Base-by-base conservation (phyloP, 2,888 invertebrate genomes). In the Noctua janthe region DNA sequence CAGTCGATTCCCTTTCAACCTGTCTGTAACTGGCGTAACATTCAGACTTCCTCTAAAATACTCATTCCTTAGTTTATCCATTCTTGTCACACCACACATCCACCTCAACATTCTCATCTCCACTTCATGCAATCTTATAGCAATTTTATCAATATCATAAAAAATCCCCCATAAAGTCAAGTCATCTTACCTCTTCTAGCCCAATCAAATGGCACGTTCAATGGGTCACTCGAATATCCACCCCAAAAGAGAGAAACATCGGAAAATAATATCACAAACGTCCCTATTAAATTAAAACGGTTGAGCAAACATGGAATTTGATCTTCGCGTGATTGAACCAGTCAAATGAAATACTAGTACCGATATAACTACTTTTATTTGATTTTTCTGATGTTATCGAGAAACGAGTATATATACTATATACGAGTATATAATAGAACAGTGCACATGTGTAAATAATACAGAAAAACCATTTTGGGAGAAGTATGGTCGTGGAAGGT, bases 251-350 rank as follows among this genome's bases (percentile, higher is more conserved):
- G 20, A 83, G 78, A 86, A 74, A 72, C n/a, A 49, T 67, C 7
- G 20, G 62, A 71, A 82, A 82, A 74, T 79, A 85, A 80, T 71
- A 72, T 64, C 51, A 70, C 56, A 39, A 70, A 43, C 71, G 83
- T 85, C 62, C 80, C 76, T 77, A 87, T 87, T 88, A 83, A 85
- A 88, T 88, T 76, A 77, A 56, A 69, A 79, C 78, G 83, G 83
- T 77, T 88, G 78, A 79, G 67, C 67, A 56, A 59, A 88, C 73
- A 80, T 72, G 29, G 74, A 78, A 81, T 78, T 83, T 62, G 66
- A 81, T 80, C n/a, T 39, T 23, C 76, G 84, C 76, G 71, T 80
- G 81, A 84, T 80, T 74, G 69, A 75, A 29, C 43, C n/a, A 11
- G n/a, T 29, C 54, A 77, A 85, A 80, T 80, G 35, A 70, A 77